These are phyloP conservation scores for Cerceris ruficornis DNA, from an alignment of 2,888 invertebrate species.

Conservation along the genomic window DNA sequence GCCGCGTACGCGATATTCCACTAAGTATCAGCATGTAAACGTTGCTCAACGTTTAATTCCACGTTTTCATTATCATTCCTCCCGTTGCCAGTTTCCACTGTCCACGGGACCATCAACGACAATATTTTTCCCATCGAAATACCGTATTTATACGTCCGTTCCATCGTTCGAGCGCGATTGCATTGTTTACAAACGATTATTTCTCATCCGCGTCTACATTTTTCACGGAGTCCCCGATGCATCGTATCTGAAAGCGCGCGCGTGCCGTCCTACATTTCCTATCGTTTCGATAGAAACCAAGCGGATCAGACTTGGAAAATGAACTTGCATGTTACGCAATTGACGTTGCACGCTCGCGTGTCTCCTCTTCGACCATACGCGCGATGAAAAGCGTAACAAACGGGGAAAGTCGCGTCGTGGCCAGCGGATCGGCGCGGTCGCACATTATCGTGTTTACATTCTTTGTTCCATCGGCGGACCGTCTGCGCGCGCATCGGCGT, in stretches of 20 bases:
- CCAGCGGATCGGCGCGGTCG: conserved; percentile 54
- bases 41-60: conserved; percentile 5
- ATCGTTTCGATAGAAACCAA: conserved; percentile 33
- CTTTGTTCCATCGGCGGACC: conserved; percentile 56
- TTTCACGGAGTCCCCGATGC: background rate
- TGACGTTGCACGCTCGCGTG: background rate
- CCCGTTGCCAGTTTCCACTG: no score
- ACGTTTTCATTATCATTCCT: no score
- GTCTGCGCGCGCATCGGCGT: conserved; percentile 41
- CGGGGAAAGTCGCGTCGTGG: conserved; percentile 44
- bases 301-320: conserved; percentile 30
- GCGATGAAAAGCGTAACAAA: conserved; percentile 33
- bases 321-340: conserved; percentile 37
- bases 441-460: conserved; percentile 66
- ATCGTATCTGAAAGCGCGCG: background rate
- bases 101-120: no score
- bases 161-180: no score
- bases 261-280: conserved; percentile 27
- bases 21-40: background rate
- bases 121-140: no score
- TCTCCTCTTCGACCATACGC: conserved; percentile 1
- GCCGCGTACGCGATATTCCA: conserved; percentile 6
- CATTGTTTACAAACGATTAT: background rate
- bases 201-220: background rate
- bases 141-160: no score